Conservation (phyloP, 2,797 vertebrate genomes). For the Microcaecilia unicolor region DNA sequence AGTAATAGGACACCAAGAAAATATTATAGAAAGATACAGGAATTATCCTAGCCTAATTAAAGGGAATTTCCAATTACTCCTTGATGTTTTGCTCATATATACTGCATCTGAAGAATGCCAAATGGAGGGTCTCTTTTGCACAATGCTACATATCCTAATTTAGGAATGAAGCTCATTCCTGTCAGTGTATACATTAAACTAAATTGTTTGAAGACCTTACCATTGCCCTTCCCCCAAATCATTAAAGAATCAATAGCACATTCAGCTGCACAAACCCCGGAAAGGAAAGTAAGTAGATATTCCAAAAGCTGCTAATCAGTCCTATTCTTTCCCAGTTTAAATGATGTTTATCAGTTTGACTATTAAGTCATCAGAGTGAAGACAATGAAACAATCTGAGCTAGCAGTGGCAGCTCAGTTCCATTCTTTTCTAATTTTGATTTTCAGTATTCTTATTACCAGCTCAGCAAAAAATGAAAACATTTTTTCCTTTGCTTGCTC, state of each 20-base stretch:
- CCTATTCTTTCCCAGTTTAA: conserved; percentile 14
- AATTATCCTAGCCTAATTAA: too few relatives aligned
- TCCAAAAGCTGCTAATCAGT: conserved; percentile 32
- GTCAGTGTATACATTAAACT: too few relatives aligned
- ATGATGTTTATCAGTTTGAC: conserved; percentile 18
- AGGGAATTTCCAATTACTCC: too few relatives aligned
- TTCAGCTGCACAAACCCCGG: conserved; percentile 43
- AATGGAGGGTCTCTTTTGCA: too few relatives aligned
- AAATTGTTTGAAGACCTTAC: too few relatives aligned
- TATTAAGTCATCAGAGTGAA: background rate
- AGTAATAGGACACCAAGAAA: too few relatives aligned
- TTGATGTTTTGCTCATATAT: too few relatives aligned
- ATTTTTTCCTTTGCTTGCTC: background rate
- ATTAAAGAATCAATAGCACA: conserved; percentile 54
- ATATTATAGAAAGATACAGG: too few relatives aligned
- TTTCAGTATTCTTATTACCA: background rate
- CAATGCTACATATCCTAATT: too few relatives aligned
- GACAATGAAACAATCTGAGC: conserved; percentile 9
- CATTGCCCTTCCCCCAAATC: too few relatives aligned
- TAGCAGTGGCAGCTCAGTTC: conserved; percentile 4
- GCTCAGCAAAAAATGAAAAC: background rate
- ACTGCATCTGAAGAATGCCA: too few relatives aligned
- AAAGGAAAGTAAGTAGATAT: conserved; percentile 19
- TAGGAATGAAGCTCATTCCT: too few relatives aligned
- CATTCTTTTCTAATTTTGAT: conserved; percentile 6